These are phyloP conservation scores for Cheilosia urbana DNA, from an alignment of 2,888 invertebrate species.

Conservation along the genomic window DNA sequence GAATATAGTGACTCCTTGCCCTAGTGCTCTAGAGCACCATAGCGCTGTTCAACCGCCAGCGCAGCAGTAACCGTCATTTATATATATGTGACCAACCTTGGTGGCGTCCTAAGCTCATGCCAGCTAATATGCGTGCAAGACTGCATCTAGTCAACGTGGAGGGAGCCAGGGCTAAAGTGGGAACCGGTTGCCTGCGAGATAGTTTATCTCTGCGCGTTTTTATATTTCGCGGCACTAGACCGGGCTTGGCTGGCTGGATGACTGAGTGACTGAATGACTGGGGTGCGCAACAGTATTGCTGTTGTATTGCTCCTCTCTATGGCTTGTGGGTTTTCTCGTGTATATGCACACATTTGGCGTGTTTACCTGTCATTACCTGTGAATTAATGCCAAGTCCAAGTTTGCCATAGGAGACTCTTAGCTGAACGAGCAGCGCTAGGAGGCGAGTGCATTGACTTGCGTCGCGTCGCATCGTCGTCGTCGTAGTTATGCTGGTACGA, in stretches of 20 bases:
- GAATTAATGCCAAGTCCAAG: slow-evolving; percentile 75
- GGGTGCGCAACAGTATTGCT: slow-evolving; percentile 39
- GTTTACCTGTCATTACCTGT: slow-evolving; percentile 74
- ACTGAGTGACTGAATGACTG: slow-evolving; percentile 69
- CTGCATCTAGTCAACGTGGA: slow-evolving; percentile 4
- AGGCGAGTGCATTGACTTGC: slow-evolving; percentile 69
- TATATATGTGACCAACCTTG: slow-evolving; percentile 57
- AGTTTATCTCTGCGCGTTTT: slow-evolving; percentile 37
- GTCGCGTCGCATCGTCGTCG: slow-evolving; percentile 48
- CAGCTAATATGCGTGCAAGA: slow-evolving; percentile 53
- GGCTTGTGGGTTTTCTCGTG: slow-evolving; percentile 57
- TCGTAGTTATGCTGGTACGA: slow-evolving; percentile 53
- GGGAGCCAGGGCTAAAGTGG: not conserved
- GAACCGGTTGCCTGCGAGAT: slow-evolving; percentile 40
- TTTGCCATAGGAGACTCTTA: slow-evolving; percentile 59
- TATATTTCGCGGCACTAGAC: slow-evolving; percentile 44
- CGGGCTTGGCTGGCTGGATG: slow-evolving; percentile 58
- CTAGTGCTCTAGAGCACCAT: slow-evolving; percentile 71
- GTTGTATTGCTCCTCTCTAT: slow-evolving; percentile 13
- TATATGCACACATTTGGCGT: slow-evolving; percentile 70
- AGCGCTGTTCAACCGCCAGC: slow-evolving; percentile 45
- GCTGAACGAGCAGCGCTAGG: slow-evolving; percentile 51
- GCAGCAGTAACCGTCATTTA: slow-evolving; percentile 45
- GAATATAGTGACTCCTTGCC: slow-evolving; percentile 72
- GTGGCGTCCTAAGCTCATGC: slow-evolving; percentile 41